Percentiles rank a stretch among this genome's conserved stretches.
Conservation (phyloP, 2,888 invertebrate genomes). For the Lasioglossum calceatum region DNA sequence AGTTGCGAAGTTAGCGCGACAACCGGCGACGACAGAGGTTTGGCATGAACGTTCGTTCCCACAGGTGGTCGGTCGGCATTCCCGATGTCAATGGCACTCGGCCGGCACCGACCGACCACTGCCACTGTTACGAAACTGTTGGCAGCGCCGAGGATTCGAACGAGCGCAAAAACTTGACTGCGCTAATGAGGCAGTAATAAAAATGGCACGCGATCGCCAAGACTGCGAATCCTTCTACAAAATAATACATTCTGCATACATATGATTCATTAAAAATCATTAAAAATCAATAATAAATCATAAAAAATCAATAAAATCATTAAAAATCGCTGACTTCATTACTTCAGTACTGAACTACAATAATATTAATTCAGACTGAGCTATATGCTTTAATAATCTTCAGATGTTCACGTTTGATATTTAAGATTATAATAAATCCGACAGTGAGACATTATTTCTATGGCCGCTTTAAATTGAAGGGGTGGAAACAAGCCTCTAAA, state of each 20-base stretch:
- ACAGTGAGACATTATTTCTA: too few species aligned
- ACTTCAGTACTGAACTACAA: neutral
- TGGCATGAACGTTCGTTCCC: constrained; percentile 60
- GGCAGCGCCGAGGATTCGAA: constrained; percentile 45
- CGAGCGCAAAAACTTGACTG: constrained; percentile 29
- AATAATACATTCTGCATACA: neutral
- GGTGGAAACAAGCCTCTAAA: neutral
- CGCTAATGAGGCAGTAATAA: constrained; percentile 16
- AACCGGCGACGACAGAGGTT: constrained; percentile 52
- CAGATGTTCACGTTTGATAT: neutral
- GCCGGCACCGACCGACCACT: constrained; percentile 20
- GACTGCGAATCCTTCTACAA: neutral
- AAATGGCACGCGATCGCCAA: constrained; percentile 2
- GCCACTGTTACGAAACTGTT: constrained; percentile 63
- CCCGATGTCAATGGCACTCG: constrained; percentile 67
- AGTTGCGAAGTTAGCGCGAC: constrained; percentile 37
- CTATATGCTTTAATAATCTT: neutral
- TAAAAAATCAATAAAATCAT: too few species aligned
- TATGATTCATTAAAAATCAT: neutral
- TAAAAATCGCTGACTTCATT: neutral
- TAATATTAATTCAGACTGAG: neutral
- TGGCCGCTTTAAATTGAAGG: neutral
- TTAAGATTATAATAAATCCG: neutral
- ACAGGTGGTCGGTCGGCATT: constrained; percentile 72
- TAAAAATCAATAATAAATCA: too few species aligned